Evolutionary conservation across 2,797 vertebrate genomes (phyloP).

Genomic region (Xenopus petersii): DNA sequence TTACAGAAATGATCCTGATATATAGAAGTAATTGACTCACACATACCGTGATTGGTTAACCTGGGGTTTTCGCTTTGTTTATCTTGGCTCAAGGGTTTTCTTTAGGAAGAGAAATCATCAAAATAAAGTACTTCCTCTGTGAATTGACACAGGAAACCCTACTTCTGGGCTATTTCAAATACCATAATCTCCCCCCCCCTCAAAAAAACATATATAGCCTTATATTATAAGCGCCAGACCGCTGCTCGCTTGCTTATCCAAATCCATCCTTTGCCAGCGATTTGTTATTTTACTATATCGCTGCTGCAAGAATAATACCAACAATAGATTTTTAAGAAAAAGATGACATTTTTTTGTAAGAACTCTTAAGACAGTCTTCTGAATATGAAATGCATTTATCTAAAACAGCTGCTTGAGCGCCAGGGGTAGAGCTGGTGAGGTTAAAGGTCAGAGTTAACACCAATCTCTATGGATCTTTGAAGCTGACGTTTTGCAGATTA

Average conservation of each 20-base stretch:
- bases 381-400: conserved; percentile 81
- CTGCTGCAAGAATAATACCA: neutral
- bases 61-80: conserved; percentile 73
- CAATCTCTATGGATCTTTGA: conserved; percentile 88
- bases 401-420: conserved; percentile 85
- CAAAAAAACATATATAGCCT: conserved; percentile 8
- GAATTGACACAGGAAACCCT: conserved; percentile 78
- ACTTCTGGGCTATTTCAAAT: conserved; percentile 71
- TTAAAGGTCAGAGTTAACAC: conserved; percentile 87
- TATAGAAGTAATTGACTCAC: conserved; percentile 19
- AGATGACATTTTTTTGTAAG: conserved; percentile 4
- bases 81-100: conserved; percentile 71
- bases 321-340: neutral
- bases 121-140: conserved; percentile 78
- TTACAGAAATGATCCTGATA: conserved; percentile 21
- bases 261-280: neutral
- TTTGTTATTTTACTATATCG: neutral
- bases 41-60: conserved; percentile 57
- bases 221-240: conserved; percentile 29
- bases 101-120: conserved; percentile 73
- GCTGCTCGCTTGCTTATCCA: neutral
- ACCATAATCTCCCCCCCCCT: conserved; percentile 65
- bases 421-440: conserved; percentile 73
- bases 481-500: conserved; percentile 89
- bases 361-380: conserved; percentile 57